Evolutionary conservation across 2,113 vertebrate species (phyloP), one percentile per base, ranked within the genome.

Genomic region (Oryzias curvinotus): DNA sequence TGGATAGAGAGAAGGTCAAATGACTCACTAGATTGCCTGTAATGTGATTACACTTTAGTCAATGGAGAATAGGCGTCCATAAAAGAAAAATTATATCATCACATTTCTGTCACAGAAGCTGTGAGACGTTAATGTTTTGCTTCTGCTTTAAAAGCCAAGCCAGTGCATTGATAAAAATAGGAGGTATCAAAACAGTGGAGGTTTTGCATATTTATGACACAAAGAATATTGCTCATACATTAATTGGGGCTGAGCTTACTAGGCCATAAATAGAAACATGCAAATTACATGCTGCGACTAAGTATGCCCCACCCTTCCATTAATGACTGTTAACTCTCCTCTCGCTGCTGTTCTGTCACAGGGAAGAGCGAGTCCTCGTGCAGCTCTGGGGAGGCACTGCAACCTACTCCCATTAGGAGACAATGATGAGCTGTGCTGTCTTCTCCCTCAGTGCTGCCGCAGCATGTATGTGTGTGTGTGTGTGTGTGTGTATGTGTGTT

Each of bases 1-100:
- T 84, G 77, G 78, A 78, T 85, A 63, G 67, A 75, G 68, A 87
- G 76, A 90, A 87, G 88, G 87, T 88, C 84, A 89, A 85, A 86
- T 78, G 84, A 83, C 76, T 87, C 83, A 80, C 73, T 57, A 74
- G 66, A 79, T 69, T 70, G 78, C 58, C 55, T 57, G 71, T 89
- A 87, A 85, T 79, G 26, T 83, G 78, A 90, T 90, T 87, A 88
- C 53, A 62, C 73, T 74, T 71, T 63, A 85, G 76, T 87, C 84
- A 85, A 83, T 84, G 65, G 69, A 78, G 68, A 78, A 86, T 77
- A 76, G 79, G 65, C 76, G 66, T 75, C 73, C 73, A 75, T 84
- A 70, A 66, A 85, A 75, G 65, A 78, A 75, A 54, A 77, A 83
- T 73, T n/a, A 76, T 69, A 63, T 66, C 69, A 84, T 86, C 76